A percentile compares a stretch with the other conserved stretches of the same genome.
Conservation (phyloP, 2,113 vertebrate species). For the Gobius niger region DNA sequence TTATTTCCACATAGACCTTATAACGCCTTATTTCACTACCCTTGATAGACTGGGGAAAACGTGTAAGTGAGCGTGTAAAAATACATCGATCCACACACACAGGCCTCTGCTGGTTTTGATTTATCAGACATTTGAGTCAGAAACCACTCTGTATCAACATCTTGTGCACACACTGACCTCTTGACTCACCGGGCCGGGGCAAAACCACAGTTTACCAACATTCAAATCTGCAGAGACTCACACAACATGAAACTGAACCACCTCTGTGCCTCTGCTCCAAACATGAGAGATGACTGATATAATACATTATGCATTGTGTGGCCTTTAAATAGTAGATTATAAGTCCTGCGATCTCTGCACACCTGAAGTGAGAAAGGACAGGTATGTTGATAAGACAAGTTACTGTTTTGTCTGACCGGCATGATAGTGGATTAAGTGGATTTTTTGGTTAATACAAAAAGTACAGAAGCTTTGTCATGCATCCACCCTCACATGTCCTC, state of each 20-base stretch:
- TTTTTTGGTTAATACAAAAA: too few relatives aligned
- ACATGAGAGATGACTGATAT: not conserved
- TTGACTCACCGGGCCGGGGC: slow-evolving; percentile 25
- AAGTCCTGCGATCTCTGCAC: too few relatives aligned
- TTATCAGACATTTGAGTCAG: slow-evolving; percentile 19
- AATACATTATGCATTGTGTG: not conserved
- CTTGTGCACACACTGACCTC: slow-evolving; percentile 28
- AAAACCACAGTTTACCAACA: slow-evolving; percentile 46
- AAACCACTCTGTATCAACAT: slow-evolving; percentile 37
- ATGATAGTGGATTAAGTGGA: too few relatives aligned
- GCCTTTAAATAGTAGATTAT: not conserved
- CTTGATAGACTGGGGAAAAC: too few relatives aligned
- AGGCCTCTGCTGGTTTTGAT: slow-evolving; percentile 25
- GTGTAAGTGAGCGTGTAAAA: too few relatives aligned
- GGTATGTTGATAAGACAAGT: too few relatives aligned
- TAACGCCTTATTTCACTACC: too few relatives aligned
- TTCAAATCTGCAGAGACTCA: slow-evolving; percentile 15
- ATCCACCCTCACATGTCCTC: too few relatives aligned
- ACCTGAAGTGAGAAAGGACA: too few relatives aligned
- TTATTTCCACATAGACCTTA: too few relatives aligned
- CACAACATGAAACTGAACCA: slow-evolving; percentile 9
- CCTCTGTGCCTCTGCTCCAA: not conserved
- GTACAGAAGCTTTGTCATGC: too few relatives aligned
- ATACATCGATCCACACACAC: not conserved
- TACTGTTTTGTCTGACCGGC: too few relatives aligned